phyloP scores from a whole-genome alignment of 2,888 invertebrate genomes.

The Agriopis aurantiaria region DNA sequence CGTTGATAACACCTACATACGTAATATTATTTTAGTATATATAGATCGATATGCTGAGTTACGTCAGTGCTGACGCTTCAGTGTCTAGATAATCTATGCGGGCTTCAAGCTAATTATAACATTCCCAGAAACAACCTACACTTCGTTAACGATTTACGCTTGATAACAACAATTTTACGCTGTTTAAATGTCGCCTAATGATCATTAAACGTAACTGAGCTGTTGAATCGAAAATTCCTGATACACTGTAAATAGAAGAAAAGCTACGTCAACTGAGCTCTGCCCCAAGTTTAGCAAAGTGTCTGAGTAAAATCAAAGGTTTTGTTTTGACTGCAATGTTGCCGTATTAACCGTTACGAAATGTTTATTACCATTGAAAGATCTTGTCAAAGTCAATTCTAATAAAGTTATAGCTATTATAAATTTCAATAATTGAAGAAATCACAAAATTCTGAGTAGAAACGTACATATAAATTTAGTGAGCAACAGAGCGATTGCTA shows the following conservation, averaged over 20 bases:
- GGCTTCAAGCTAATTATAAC: constrained; percentile 83
- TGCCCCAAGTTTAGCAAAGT: constrained; percentile 36
- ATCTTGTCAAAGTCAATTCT: constrained; percentile 27
- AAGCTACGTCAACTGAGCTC: constrained; percentile 31
- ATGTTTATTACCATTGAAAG: constrained; percentile 23
- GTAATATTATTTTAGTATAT: constrained; percentile 79
- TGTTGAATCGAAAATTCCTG: constrained; percentile 32
- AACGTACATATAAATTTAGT: constrained; percentile 28
- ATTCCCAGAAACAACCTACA: constrained; percentile 67
- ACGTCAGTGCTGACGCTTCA: constrained; percentile 83
- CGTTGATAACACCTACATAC: constrained; percentile 81
- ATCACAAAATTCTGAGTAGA: constrained; percentile 8
- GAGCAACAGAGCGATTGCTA: constrained; percentile 43
- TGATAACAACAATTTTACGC: constrained; percentile 52
- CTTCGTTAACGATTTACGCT: constrained; percentile 58
- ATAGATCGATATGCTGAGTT: constrained; percentile 82
- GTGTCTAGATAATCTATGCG: constrained; percentile 85
- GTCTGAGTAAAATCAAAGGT: constrained; percentile 42
- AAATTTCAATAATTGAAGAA: constrained; percentile 9
- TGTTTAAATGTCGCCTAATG: constrained; percentile 26
- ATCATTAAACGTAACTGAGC: constrained; percentile 20
- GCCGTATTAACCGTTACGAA: constrained; percentile 30
- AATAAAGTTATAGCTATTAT: constrained; percentile 9
- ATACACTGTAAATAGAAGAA: constrained; percentile 42
- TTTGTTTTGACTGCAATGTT: constrained; percentile 45